These are phyloP conservation scores for Limenitis arthemis DNA, from an alignment of 2,888 invertebrate genomes.

Conservation along the genomic window DNA sequence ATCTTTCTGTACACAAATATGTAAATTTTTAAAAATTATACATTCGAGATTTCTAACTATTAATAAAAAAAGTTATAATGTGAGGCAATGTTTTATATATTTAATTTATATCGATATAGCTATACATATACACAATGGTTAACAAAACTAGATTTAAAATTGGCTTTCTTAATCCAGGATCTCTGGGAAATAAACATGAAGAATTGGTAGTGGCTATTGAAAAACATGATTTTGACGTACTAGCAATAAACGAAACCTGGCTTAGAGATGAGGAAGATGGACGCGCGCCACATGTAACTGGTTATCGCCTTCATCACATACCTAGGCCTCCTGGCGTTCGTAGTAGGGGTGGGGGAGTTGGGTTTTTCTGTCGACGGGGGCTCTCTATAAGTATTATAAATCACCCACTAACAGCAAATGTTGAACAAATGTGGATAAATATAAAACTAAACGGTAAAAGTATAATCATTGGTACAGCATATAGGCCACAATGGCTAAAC, in stretches of 20 bases:
- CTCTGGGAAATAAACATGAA: constrained; percentile 1
- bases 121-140: not conserved
- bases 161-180: constrained; percentile 5
- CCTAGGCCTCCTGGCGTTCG: constrained; percentile 1
- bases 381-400: not conserved
- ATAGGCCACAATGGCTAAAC: constrained; percentile 16
- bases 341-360: constrained; percentile 10
- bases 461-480: constrained; percentile 3
- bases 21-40: not conserved
- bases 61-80: too few relatives aligned
- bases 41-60: too few relatives aligned
- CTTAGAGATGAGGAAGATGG: constrained; percentile 8
- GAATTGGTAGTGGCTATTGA: constrained; percentile 8
- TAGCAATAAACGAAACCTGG: constrained; percentile 18
- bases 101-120: too few relatives aligned
- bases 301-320: constrained; percentile 3
- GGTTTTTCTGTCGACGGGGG: constrained; percentile 3
- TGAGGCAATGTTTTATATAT: too few relatives aligned
- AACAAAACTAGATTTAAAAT: constrained; percentile 1
- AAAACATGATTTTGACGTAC: constrained; percentile 1
- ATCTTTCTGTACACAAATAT: not conserved
- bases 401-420: not conserved
- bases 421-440: constrained; percentile 22
- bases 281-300: constrained; percentile 7
- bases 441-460: constrained; percentile 1